These are phyloP conservation scores for Miichthys miiuy DNA, from an alignment of 2,797 vertebrate genomes.

Conservation along the genomic window DNA sequence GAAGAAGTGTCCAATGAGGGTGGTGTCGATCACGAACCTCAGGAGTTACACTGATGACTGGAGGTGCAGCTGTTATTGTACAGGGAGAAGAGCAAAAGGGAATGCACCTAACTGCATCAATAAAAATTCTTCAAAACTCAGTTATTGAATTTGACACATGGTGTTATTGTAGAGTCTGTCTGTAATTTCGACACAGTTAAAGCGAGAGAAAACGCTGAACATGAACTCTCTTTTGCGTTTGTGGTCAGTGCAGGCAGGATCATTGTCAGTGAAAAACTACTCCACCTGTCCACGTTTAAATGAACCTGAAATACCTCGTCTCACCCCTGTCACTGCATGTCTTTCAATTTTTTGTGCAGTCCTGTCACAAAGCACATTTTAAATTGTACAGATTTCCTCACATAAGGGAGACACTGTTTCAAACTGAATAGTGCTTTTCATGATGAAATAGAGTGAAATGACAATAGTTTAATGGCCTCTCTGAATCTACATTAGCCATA, in stretches of 20 bases:
- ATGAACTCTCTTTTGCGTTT: not conserved
- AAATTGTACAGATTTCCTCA: slow-evolving; percentile 36
- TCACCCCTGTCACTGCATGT: slow-evolving; percentile 4
- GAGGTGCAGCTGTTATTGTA: too few species aligned
- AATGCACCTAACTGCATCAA: too few species aligned
- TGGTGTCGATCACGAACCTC: too few species aligned
- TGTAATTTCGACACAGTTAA: slow-evolving; percentile 23
- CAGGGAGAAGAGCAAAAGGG: too few species aligned
- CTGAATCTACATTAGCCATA: slow-evolving; percentile 63
- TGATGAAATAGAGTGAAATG: slow-evolving; percentile 73
- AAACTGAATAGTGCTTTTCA: slow-evolving; percentile 44
- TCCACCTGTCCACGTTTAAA: slow-evolving; percentile 14
- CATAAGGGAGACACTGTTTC: slow-evolving; percentile 38
- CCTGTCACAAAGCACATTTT: slow-evolving; percentile 29
- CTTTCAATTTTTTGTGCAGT: slow-evolving; percentile 40
- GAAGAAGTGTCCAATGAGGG: too few species aligned
- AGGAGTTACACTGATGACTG: too few species aligned
- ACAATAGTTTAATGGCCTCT: slow-evolving; percentile 62
- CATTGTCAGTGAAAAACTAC: slow-evolving; percentile 38
- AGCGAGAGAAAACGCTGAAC: slow-evolving; percentile 16
- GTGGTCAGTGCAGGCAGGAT: slow-evolving; percentile 40
- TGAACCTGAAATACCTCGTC: slow-evolving; percentile 34
- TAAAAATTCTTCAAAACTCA: slow-evolving; percentile 1
- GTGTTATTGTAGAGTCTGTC: not conserved
- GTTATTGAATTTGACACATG: not conserved